Conservation (phyloP, 2,797 vertebrate genomes). For the Myoxocephalus aenaeus region DNA sequence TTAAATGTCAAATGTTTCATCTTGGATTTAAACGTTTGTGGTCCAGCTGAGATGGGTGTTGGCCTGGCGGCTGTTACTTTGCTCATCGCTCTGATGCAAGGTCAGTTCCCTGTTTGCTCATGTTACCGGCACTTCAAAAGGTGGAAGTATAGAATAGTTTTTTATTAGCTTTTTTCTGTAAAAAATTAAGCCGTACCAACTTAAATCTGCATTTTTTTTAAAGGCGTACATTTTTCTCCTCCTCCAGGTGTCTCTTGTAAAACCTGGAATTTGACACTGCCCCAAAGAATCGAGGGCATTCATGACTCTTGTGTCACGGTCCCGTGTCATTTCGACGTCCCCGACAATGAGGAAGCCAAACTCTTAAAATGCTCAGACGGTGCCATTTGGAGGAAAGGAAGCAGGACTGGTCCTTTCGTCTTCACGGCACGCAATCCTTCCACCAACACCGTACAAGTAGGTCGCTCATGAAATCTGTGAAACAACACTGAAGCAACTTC, state of each 20-base stretch:
- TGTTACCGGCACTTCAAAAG: background rate
- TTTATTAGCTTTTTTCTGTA: background rate
- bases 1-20: background rate
- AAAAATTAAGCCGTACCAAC: background rate
- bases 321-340: conserved; percentile 45
- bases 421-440: fast-evolving
- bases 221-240: background rate
- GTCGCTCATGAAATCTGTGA: background rate
- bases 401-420: fast-evolving
- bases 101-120: conserved; percentile 24
- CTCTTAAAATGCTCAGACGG: background rate
- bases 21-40: background rate
- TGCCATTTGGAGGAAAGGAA: background rate
- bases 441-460: background rate
- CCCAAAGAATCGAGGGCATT: conserved; percentile 20
- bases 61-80: background rate
- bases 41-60: conserved; percentile 16
- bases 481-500: background rate
- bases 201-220: background rate
- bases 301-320: conserved; percentile 37
- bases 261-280: conserved; percentile 23
- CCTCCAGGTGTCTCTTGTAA: conserved; percentile 13
- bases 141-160: background rate
- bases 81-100: conserved; percentile 33
- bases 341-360: fast-evolving